Evolutionary conservation across 1,140 invertebrate species (phyloP).

Genomic region (Drosophila mojavensis): DNA sequence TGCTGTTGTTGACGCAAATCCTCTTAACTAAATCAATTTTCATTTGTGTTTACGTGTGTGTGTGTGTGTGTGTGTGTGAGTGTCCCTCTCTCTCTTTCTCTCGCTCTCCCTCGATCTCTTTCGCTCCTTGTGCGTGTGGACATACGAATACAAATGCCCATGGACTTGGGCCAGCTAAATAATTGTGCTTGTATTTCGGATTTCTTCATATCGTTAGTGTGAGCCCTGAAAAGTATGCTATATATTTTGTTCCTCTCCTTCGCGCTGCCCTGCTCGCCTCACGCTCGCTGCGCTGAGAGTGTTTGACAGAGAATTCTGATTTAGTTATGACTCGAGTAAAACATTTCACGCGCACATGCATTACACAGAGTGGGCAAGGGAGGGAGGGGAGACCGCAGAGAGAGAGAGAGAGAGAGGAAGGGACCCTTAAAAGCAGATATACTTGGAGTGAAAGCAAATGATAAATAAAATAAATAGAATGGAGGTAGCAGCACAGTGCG

Average conservation of each 20-base stretch:
- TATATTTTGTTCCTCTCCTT: conserved; percentile 15
- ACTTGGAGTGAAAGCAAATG: too few relatives aligned
- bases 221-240: conserved; percentile 57
- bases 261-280: not conserved
- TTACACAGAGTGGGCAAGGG: not conserved
- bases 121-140: conserved; percentile 8
- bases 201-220: conserved; percentile 33
- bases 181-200: conserved; percentile 54
- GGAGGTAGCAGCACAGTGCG: too few relatives aligned
- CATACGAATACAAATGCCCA: conserved; percentile 48
- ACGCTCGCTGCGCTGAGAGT: not conserved
- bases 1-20: conserved; percentile 82
- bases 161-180: conserved; percentile 55
- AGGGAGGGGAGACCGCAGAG: not conserved
- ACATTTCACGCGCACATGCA: not conserved
- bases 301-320: conserved; percentile 23
- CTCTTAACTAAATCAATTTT: conserved; percentile 83
- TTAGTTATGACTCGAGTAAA: conserved; percentile 34
- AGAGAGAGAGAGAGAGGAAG: not conserved
- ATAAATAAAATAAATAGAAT: too few relatives aligned
- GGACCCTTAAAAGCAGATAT: too few relatives aligned
- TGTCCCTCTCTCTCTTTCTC: too few relatives aligned
- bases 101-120: not conserved
- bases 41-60: conserved; percentile 69
- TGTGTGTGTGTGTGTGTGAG: conserved; percentile 29